phyloP scores from a whole-genome alignment of 2,797 vertebrate species.

The Craterocephalus amniculus region DNA sequence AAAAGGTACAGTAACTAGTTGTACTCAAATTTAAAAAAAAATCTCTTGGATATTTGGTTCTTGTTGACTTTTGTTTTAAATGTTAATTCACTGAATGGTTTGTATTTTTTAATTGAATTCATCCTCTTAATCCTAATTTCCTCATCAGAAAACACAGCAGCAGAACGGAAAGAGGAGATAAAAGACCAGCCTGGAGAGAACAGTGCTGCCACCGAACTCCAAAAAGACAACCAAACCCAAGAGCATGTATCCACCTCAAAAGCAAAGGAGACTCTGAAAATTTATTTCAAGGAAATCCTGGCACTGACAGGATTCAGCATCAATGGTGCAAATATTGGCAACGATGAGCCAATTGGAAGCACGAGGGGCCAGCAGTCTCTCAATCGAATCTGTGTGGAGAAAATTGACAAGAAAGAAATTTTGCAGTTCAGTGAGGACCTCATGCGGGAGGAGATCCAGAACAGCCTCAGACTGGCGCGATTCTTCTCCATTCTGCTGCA shows the following conservation, averaged over 20 bases:
- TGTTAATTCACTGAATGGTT: neutral
- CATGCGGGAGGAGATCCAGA: constrained; percentile 91
- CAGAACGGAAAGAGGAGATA: constrained; percentile 46
- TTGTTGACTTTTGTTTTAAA: neutral
- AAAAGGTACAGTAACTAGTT: constrained; percentile 72
- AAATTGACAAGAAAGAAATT: constrained; percentile 92
- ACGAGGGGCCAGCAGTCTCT: constrained; percentile 87
- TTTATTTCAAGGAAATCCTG: constrained; percentile 89
- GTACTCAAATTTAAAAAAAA: neutral
- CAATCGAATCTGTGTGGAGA: constrained; percentile 88
- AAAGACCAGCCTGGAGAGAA: constrained; percentile 56
- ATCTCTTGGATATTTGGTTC: neutral
- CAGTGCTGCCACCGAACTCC: constrained; percentile 46
- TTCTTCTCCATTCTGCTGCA: constrained; percentile 96
- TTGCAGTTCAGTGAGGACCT: constrained; percentile 91
- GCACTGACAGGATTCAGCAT: constrained; percentile 88
- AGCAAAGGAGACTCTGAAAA: constrained; percentile 84
- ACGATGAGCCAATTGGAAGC: constrained; percentile 89
- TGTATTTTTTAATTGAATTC: neutral
- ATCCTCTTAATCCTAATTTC: constrained; percentile 2
- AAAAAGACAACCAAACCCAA: constrained; percentile 56
- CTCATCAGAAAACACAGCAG: constrained; percentile 60
- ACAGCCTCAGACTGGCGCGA: constrained; percentile 85
- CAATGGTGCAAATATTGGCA: constrained; percentile 82
- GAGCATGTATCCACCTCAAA: constrained; percentile 75